Percentiles rank a stretch among this genome's conserved stretches.
Evolutionary conservation across 2,113 vertebrate genomes (phyloP).

Genomic region (Eubucco bourcierii): DNA sequence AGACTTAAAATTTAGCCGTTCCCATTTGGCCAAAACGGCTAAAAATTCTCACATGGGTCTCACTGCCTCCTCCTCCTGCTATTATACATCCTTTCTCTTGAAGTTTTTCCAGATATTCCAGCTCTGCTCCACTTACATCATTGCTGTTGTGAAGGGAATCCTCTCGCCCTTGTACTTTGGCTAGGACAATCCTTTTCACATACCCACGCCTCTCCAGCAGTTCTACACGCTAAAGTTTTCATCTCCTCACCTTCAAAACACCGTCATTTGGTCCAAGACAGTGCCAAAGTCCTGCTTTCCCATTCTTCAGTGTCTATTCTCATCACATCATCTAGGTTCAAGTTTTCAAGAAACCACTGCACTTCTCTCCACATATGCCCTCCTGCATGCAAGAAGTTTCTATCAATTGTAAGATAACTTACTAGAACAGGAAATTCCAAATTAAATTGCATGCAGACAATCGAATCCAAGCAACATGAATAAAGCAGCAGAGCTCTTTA

Average conservation of each 20-base stretch:
- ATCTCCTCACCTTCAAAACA: not conserved
- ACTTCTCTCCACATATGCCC: not conserved
- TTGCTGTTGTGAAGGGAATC: not conserved
- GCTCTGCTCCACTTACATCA: not conserved
- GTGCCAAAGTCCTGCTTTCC: not conserved
- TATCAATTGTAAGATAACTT: not conserved
- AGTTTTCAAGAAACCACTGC: not conserved
- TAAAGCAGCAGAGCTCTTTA: not conserved
- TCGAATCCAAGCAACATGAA: not conserved
- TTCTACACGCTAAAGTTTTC: not conserved
- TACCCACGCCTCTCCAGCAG: not conserved
- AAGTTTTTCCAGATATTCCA: not conserved
- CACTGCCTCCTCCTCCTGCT: not conserved
- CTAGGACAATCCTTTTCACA: not conserved
- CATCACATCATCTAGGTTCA: not conserved
- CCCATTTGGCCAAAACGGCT: not conserved
- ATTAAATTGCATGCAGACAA: not conserved
- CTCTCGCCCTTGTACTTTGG: not conserved
- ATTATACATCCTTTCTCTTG: not conserved
- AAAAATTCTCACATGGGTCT: not conserved
- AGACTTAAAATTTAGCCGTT: not conserved
- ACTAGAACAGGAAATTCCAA: conserved; percentile 4
- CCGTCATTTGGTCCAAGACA: not conserved
- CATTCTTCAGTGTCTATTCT: not conserved
- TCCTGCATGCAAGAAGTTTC: not conserved